Percentiles rank a stretch among this genome's conserved stretches.
Conservation (phyloP, 2,888 invertebrate species). For the Exephanes ischioxanthus region DNA sequence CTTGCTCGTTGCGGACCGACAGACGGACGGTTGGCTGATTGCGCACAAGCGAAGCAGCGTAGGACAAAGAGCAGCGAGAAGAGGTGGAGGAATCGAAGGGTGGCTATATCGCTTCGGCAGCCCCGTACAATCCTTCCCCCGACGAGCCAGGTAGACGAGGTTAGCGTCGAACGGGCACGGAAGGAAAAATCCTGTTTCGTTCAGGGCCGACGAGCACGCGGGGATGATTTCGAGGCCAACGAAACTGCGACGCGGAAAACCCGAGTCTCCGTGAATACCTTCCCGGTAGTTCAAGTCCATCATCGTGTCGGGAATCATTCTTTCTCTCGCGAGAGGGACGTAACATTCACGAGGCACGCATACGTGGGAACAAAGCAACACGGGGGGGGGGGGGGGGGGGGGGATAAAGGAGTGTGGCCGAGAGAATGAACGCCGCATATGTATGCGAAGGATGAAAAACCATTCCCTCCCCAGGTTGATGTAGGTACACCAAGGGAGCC, state of each 20-base stretch:
- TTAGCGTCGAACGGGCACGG: conserved; percentile 1
- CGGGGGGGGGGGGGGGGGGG: background rate
- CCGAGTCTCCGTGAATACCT: background rate
- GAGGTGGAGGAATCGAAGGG: conserved; percentile 4
- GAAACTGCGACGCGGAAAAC: background rate
- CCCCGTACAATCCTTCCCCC: conserved; percentile 33
- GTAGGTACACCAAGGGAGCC: background rate
- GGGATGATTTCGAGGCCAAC: conserved; percentile 2
- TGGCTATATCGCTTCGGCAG: conserved; percentile 25
- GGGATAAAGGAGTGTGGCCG: background rate
- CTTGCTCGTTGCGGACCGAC: conserved; percentile 46
- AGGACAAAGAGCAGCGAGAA: conserved; percentile 18
- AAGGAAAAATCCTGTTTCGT: background rate
- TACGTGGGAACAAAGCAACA: background rate
- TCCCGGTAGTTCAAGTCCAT: background rate
- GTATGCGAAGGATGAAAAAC: background rate
- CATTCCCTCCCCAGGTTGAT: background rate
- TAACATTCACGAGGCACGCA: background rate
- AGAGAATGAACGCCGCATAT: background rate
- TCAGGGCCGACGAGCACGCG: background rate
- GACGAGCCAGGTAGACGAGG: background rate
- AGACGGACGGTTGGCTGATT: conserved; percentile 71
- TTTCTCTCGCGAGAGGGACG: background rate
- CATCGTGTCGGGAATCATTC: background rate
- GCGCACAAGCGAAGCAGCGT: conserved; percentile 65